Percentiles rank a stretch among this genome's conserved stretches.
These are phyloP conservation scores for Cantharis flavilabris DNA, from an alignment of 2,888 invertebrate genomes.

Conservation along the genomic window DNA sequence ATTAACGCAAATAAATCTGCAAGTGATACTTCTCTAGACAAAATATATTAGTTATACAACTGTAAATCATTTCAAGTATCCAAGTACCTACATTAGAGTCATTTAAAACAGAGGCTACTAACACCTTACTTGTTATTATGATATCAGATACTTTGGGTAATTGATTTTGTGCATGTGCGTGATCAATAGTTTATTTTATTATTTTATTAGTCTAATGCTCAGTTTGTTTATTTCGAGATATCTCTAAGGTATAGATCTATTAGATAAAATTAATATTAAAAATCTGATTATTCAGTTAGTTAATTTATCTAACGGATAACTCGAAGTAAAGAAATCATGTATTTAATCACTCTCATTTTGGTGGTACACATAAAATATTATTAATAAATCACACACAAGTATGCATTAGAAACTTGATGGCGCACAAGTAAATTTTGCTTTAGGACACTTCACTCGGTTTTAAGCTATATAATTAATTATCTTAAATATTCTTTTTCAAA, in stretches of 20 bases:
- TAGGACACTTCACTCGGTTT: background rate
- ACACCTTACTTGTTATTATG: background rate
- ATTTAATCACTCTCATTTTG: background rate
- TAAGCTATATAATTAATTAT: background rate
- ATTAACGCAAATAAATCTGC: background rate
- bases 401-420: background rate
- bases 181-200: background rate
- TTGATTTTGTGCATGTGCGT: background rate
- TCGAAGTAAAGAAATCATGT: too few relatives aligned
- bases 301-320: too few relatives aligned
- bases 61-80: background rate
- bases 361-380: background rate
- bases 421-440: background rate
- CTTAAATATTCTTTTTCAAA: background rate
- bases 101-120: background rate
- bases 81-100: background rate
- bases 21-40: background rate
- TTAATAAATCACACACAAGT: background rate
- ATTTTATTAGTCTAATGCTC: background rate
- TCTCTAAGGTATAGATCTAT: too few relatives aligned
- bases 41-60: background rate
- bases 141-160: background rate
- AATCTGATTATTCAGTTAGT: too few relatives aligned
- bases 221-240: too few relatives aligned
- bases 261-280: too few relatives aligned